Conservation (phyloP, 2,797 vertebrate genomes). For the Cryptoblepharus egeriae region DNA sequence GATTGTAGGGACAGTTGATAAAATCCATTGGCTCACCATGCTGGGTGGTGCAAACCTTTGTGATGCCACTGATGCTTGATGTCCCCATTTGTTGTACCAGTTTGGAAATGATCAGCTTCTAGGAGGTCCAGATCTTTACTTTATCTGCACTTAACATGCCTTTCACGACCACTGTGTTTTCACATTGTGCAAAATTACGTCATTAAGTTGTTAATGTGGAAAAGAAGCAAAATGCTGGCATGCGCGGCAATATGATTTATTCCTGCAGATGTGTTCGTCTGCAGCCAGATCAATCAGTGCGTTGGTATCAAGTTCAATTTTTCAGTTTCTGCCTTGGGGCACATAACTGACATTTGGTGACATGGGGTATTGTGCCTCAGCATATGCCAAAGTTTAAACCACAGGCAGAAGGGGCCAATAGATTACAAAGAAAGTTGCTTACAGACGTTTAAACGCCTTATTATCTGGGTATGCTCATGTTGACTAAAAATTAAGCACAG, state of each 20-base stretch:
- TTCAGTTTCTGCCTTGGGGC: slow-evolving; percentile 65
- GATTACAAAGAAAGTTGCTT: slow-evolving; percentile 66
- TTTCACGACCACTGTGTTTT: not conserved
- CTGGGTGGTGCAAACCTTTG: no score
- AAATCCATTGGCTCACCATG: no score
- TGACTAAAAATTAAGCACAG: slow-evolving; percentile 65
- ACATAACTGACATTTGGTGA: slow-evolving; percentile 74
- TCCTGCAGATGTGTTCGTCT: slow-evolving; percentile 54
- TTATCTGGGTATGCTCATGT: slow-evolving; percentile 62
- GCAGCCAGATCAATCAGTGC: slow-evolving; percentile 56
- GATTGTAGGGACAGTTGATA: no score
- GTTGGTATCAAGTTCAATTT: slow-evolving; percentile 63
- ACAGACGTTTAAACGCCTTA: slow-evolving; percentile 64
- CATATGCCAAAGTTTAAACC: slow-evolving; percentile 78
- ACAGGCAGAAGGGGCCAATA: slow-evolving; percentile 71
- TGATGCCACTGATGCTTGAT: no score
- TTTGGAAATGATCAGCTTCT: not conserved
- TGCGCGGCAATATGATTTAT: slow-evolving; percentile 51
- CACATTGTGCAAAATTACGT: not conserved
- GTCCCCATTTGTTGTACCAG: no score
- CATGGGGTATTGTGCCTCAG: slow-evolving; percentile 68
- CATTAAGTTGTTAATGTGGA: not conserved
- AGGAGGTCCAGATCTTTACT: not conserved
- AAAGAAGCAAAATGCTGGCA: not conserved
- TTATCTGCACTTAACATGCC: not conserved